These are phyloP conservation scores for Trachymyrmex septentrionalis DNA, from an alignment of 1,140 invertebrate species.

Conservation along the genomic window DNA sequence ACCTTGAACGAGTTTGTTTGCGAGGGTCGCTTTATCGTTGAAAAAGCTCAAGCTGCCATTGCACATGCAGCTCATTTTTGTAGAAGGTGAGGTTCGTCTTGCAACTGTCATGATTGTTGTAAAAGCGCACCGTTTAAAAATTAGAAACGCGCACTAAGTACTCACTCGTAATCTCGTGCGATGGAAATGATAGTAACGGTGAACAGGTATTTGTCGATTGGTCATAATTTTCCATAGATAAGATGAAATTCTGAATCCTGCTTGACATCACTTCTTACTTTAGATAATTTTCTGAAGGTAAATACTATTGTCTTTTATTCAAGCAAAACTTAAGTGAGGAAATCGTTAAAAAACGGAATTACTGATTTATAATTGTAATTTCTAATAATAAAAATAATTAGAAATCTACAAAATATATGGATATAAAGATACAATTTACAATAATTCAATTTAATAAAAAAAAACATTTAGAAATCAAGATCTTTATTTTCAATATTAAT, in stretches of 20 bases:
- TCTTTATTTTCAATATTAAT: neutral
- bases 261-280: neutral
- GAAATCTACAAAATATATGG: neutral
- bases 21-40: conserved; percentile 79
- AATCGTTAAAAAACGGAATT: conserved; percentile 2
- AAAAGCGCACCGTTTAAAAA: conserved; percentile 14
- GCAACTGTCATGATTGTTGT: conserved; percentile 16
- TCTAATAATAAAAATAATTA: neutral
- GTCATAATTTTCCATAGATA: conserved; percentile 42
- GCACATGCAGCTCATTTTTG: conserved; percentile 60
- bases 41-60: conserved; percentile 31
- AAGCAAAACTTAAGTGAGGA: neutral
- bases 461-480: neutral
- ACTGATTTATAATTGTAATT: neutral
- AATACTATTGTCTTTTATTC: neutral
- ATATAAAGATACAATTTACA: neutral
- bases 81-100: conserved; percentile 44
- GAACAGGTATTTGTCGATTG: conserved; percentile 30
- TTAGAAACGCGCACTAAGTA: conserved; percentile 21
- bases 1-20: conserved; percentile 79
- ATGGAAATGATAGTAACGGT: conserved; percentile 8
- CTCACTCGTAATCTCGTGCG: conserved; percentile 33
- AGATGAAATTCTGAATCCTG: neutral
- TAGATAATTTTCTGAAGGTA: neutral
- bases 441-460: neutral